Evolutionary conservation across 1,140 invertebrate genomes (phyloP), one percentile per base, ranked within the genome.

Genomic region (Branchinecta lynchi): DNA sequence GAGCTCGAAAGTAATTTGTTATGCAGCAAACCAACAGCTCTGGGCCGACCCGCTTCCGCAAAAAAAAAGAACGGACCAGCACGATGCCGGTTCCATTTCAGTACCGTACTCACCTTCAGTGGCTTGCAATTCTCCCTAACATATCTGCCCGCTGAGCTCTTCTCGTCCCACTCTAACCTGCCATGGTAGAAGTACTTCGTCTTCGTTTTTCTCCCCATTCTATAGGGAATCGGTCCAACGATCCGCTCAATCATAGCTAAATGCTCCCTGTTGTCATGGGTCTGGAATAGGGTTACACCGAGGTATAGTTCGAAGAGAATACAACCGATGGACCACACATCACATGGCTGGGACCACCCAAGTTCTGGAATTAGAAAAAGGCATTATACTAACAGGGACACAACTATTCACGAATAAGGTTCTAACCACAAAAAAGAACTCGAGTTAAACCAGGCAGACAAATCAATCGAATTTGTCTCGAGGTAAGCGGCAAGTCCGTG

Each of bases 191-290:
- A 96, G 78, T 95, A 95, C 82, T 96, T 96, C 72, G 93, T 97
- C 84, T 94, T 96, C 71, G 95, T 96, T 84, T 94, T 96, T 73
- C 91, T 84, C 17, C 90, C 88, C 93, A 98, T 96, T 80, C 86
- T 87, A 80, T 92, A 89, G 65, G 96, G 96, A 77, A 99, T 88
- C 71, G 89, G 86, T 66, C 96, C 96, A 60, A 99, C 83, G 75
- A 99, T 98, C 75, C 96, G 83, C 78, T 99, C 95, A 95, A 99
- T 99, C 95, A 99, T 99, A 66, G 96, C 97, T 75, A 99, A 84
- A 83, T 99, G 97, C 78, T 99, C 97, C 67, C 93, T 86, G 81
- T 99, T 99, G 81, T 99, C 96, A 81, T 99, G 97, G 10, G 97
- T 99, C 86, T 98, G 96, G 82, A 99, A 99, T 72, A 99, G 84